phyloP scores from a whole-genome alignment of 2,888 invertebrate genomes.

The Tenthredo mesomela region DNA sequence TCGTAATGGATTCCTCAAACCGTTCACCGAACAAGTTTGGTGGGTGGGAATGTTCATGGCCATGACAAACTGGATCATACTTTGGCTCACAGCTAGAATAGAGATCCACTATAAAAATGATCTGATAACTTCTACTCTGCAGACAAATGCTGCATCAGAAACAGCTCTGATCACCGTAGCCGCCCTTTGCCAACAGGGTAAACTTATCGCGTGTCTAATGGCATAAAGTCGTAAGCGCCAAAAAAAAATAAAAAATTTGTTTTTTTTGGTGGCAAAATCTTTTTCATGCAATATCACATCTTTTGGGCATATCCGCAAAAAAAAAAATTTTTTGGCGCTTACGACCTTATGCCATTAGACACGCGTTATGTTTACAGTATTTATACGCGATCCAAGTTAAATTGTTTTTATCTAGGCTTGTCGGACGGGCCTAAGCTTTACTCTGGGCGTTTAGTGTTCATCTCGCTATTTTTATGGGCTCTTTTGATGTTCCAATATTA shows the following conservation, averaged over 20 bases:
- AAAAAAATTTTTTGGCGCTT: too few relatives aligned
- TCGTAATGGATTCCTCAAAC: conserved; percentile 32
- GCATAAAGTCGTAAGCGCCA: too few relatives aligned
- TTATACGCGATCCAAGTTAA: too few relatives aligned
- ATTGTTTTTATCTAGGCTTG: conserved; percentile 71
- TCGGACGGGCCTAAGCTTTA: conserved; percentile 72
- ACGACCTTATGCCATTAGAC: too few relatives aligned
- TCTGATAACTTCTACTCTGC: conserved; percentile 55
- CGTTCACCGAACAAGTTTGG: conserved; percentile 69
- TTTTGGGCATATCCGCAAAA: too few relatives aligned
- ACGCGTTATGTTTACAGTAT: too few relatives aligned
- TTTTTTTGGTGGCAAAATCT: too few relatives aligned
- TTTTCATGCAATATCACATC: too few relatives aligned
- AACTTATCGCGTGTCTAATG: too few relatives aligned
- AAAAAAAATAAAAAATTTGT: too few relatives aligned
- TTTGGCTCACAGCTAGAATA: conserved; percentile 62
- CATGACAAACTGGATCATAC: conserved; percentile 64
- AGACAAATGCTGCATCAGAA: conserved; percentile 64
- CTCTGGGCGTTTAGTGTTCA: conserved; percentile 80
- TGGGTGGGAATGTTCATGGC: conserved; percentile 78
- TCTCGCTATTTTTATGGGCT: conserved; percentile 81
- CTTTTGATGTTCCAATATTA: conserved; percentile 85
- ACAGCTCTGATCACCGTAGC: conserved; percentile 76
- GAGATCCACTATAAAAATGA: conserved; percentile 61
- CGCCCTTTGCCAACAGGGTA: conserved; percentile 79